Evolutionary conservation across 2,888 invertebrate genomes (phyloP).

Genomic region (Lampropteryx suffumata): DNA sequence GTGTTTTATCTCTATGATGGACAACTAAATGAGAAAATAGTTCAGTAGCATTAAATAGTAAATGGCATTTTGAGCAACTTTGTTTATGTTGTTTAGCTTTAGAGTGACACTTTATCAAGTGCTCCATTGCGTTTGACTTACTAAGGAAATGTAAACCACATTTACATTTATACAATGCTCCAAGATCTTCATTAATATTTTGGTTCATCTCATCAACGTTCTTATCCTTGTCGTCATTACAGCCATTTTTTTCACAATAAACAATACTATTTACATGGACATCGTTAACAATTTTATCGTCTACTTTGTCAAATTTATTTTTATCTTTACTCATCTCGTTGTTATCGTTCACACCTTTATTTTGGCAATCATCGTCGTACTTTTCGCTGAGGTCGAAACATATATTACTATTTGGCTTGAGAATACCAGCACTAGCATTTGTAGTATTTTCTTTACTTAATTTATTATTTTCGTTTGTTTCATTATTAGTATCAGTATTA

Average conservation of each 20-base stretch:
- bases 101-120: conserved; percentile 44
- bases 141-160: conserved; percentile 63
- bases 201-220: conserved; percentile 10
- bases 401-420: neutral
- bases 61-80: conserved; percentile 61
- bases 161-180: conserved; percentile 55
- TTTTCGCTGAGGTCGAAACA: neutral
- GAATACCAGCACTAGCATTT: neutral
- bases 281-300: neutral
- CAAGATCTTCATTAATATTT: conserved; percentile 22
- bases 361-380: neutral
- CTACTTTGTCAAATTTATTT: too few species aligned
- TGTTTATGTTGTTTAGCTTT: conserved; percentile 49
- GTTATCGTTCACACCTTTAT: neutral
- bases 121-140: conserved; percentile 42
- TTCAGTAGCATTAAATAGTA: conserved; percentile 56
- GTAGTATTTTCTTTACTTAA: neutral
- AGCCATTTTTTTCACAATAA: neutral
- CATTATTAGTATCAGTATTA: neutral
- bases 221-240: neutral
- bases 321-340: neutral
- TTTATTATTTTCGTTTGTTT: neutral
- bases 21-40: conserved; percentile 60
- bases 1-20: conserved; percentile 59
- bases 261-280: too few species aligned